phyloP scores from a whole-genome alignment of 2,797 vertebrate species.

The Gadopsis marmoratus region DNA sequence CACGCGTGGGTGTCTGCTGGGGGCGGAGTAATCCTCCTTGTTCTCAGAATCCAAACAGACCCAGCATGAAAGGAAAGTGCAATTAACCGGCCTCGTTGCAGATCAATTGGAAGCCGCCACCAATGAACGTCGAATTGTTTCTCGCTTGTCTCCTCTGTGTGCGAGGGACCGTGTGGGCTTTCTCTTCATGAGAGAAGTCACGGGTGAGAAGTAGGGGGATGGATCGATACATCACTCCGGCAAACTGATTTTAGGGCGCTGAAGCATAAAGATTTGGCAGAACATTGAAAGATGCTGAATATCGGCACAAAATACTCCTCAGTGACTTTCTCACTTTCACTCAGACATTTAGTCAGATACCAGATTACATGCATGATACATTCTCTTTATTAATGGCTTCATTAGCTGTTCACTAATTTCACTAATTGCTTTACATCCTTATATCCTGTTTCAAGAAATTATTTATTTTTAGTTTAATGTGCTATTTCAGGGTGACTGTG shows the following conservation, averaged over 20 bases:
- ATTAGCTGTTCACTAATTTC: background rate
- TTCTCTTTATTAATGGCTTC: background rate
- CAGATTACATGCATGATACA: background rate
- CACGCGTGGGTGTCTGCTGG: slow-evolving; percentile 73
- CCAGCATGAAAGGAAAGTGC: slow-evolving; percentile 77
- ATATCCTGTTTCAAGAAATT: background rate
- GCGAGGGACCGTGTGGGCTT: background rate
- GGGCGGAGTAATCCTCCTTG: slow-evolving; percentile 75
- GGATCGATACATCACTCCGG: background rate
- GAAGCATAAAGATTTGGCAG: background rate
- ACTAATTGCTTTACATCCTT: background rate
- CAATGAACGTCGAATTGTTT: slow-evolving; percentile 61
- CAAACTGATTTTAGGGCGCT: background rate
- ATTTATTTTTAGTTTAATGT: background rate
- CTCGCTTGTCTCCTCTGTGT: slow-evolving; percentile 35
- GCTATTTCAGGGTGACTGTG: background rate
- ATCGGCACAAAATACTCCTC: background rate
- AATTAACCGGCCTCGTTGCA: slow-evolving; percentile 76
- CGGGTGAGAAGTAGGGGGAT: background rate
- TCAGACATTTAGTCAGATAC: background rate
- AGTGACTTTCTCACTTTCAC: background rate
- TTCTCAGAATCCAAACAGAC: slow-evolving; percentile 71
- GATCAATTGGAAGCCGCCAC: slow-evolving; percentile 68
- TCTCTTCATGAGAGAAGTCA: slow-evolving; percentile 14
- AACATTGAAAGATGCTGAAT: background rate